Base-by-base conservation (phyloP, 2,888 invertebrate genomes). In the Tenthredo livida region DNA sequence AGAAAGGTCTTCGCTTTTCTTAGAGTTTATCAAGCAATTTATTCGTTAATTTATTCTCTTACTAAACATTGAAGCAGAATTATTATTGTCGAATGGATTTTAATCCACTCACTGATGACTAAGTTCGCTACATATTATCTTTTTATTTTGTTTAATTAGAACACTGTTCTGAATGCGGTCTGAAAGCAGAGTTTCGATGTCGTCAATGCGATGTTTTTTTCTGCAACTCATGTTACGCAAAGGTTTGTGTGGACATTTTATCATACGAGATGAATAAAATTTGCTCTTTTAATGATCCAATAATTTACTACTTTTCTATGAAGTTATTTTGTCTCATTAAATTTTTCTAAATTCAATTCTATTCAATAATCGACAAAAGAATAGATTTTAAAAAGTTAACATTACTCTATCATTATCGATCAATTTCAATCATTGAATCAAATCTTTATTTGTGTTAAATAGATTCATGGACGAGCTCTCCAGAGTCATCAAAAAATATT, bases 401-500 rank as follows among this genome's bases (percentile, higher is more conserved):
- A 65, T 33, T 10, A 40, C 15, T 29, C 1, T 12, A n/a, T 73
- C 61, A 75, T 80, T 67, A 50, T 80, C 10, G n/a, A 40, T 72
- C 80, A 6, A 70, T 67, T 75, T 7, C n/a, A 67, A 72, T 75
- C 43, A 37, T 72, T 54, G 58, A 65, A 86, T 85, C 47, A 43
- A 25, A 85, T 72, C 65, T 80, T 77, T 84, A 33, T 80, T 65
- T 83, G 7, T 85, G 10, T 92, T 92, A 85, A 90, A 0, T 92
- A 94, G 91, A 91, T 92, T 77, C 92, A 93, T 84, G 91, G 91
- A 9, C 90, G 90, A 85, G 91, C 92, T 21, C 86, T 93, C 15
- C 89, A 91, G 87, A 88, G 87, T 58, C 94, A 94, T 85, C 87
- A 90, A 15, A 87, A 87, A 65, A 73, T 89, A 0, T 7, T 87